Evolutionary conservation across 2,888 invertebrate species (phyloP), one percentile per base, ranked within the genome.

Genomic region (Cynaeus angustus): DNA sequence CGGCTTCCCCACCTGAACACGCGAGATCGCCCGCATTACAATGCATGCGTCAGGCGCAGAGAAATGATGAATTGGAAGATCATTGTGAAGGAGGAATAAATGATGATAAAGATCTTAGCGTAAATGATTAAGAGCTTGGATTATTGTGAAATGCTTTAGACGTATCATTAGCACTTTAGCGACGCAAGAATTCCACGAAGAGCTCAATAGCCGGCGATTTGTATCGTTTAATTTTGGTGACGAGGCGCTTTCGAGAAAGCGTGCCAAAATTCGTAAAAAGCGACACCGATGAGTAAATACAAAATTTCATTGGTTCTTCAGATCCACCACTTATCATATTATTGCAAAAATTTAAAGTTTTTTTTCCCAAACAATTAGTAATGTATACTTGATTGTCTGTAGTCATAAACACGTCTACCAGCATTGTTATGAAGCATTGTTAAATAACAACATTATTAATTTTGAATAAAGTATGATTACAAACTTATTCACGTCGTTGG

Each of bases 31-130:
- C 78, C 75, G 78, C 79, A 80, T 80, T 77, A 76, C 77, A 78
- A 75, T 75, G 72, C 75, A 77, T 75, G 79, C 79, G 80, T 79
- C 78, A 77, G 77, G 74, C 77, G 80, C 73, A 77, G 72, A 77
- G 79, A 80, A 78, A 81, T 82, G 82, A 82, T 82, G 81, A 80
- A 82, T 82, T 77, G 80, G 78, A 76, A 75, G 79, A 76, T 74
- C 76, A 73, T 75, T 77, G 79, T 77, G 79, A 81, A 80, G 80
- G 80, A 77, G 80, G 80, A 81, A 81, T 81, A 81, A 81, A 80
- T 78, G 79, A 77, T 74, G 80, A 80, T 79, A 78, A 75, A 79
- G 80, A 81, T 81, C 80, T 80, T 75, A 68, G 75, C 69, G 77
- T 75, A 75, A 79, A 78, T 78, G 79, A 80, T 78, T 80, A 79